Percentiles rank a stretch among this genome's conserved stretches.
phyloP scores from a whole-genome alignment of 2,888 invertebrate genomes.

The Trichogramma dendrolimi region DNA sequence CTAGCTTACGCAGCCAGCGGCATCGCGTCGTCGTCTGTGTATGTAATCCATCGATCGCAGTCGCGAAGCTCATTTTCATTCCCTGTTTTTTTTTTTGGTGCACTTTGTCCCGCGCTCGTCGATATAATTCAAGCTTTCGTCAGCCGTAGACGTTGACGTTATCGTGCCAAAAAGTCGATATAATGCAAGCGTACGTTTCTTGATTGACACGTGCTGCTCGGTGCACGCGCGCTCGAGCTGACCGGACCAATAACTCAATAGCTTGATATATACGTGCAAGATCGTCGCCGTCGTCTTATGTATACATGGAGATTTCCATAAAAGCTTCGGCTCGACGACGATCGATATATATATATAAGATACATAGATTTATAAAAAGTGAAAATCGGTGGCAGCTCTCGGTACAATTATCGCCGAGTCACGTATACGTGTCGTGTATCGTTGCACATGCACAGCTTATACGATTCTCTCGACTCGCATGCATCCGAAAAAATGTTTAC shows the following conservation, averaged over 20 bases:
- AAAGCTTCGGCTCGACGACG: not conserved
- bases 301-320: constrained; percentile 7
- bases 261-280: too few species aligned
- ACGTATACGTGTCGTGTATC: constrained; percentile 15
- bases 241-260: too few species aligned
- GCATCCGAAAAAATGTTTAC: too few species aligned
- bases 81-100: not conserved
- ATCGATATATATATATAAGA: too few species aligned
- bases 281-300: too few species aligned
- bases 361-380: not conserved
- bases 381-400: not conserved
- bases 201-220: too few species aligned
- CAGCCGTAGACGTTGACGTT: too few species aligned
- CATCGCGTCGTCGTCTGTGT: not conserved
- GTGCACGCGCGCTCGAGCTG: not conserved
- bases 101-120: not conserved
- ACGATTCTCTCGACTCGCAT: too few species aligned
- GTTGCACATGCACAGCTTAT: too few species aligned
- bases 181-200: too few species aligned
- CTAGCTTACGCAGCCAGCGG: constrained; percentile 23
- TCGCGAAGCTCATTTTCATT: not conserved
- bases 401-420: constrained; percentile 6
- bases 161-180: too few species aligned
- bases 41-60: not conserved
- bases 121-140: not conserved